Conservation (phyloP, 2,113 vertebrate genomes). For the Papio anubis region DNA sequence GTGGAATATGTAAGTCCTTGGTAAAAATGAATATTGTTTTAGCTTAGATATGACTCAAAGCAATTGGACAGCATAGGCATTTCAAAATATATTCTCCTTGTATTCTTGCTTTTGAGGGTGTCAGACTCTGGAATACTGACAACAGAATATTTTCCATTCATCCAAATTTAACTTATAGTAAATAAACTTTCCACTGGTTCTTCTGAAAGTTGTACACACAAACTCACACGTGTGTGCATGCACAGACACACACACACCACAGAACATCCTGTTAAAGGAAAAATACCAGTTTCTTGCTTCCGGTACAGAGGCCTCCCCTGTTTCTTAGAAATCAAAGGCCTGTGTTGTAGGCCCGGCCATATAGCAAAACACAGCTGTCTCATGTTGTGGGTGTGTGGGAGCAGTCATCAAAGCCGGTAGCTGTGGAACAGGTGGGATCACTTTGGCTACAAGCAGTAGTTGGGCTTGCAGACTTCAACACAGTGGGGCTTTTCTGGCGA, state of each 20-base stretch:
- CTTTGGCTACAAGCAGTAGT: background rate
- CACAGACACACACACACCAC: too few relatives aligned
- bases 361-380: background rate
- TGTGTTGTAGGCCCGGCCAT: background rate
- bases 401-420: background rate
- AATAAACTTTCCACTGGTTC: background rate
- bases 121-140: background rate
- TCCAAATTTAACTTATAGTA: background rate
- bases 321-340: background rate
- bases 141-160: background rate
- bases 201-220: background rate
- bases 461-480: background rate
- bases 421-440: background rate
- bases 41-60: background rate
- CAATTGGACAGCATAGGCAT: background rate
- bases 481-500: background rate
- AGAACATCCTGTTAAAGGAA: background rate
- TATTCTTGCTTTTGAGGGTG: background rate
- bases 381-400: background rate
- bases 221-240: rapidly evolving
- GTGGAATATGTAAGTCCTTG: background rate
- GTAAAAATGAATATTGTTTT: background rate
- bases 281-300: background rate
- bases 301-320: background rate
- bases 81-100: background rate